Evolutionary conservation across 2,797 vertebrate genomes (phyloP).

Genomic region (Urophycis tenuis): DNA sequence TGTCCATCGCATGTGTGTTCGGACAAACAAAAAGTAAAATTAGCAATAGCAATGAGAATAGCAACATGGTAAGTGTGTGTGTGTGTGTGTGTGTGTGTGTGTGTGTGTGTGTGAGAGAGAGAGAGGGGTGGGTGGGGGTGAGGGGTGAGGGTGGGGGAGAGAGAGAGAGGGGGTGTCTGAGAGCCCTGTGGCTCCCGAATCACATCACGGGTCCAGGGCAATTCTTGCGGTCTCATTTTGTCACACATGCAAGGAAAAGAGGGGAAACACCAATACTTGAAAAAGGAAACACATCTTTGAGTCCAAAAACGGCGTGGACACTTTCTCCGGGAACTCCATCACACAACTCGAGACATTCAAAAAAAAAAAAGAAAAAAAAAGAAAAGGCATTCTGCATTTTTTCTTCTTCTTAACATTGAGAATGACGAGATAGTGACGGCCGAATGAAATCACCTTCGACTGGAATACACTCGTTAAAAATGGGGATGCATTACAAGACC

Average conservation of each 20-base stretch:
- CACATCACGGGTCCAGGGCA: constrained; percentile 40
- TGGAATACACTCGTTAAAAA: constrained; percentile 63
- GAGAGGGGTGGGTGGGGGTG: background rate
- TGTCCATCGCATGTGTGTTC: constrained; percentile 41
- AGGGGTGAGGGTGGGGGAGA: background rate
- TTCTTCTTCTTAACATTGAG: constrained; percentile 51
- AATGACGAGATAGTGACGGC: constrained; percentile 51
- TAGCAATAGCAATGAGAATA: constrained; percentile 26
- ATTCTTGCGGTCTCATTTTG: constrained; percentile 44
- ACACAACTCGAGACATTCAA: constrained; percentile 57
- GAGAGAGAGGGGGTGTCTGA: constrained; percentile 13
- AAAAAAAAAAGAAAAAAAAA: no score
- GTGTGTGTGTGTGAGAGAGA: background rate
- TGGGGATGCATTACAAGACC: constrained; percentile 53
- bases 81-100: no score
- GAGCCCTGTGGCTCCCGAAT: constrained; percentile 38
- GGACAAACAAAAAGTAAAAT: constrained; percentile 35
- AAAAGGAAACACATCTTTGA: constrained; percentile 37
- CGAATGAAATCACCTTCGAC: constrained; percentile 47
- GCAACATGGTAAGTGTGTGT: constrained; percentile 17
- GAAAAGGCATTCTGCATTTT: constrained; percentile 45
- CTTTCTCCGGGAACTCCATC: constrained; percentile 24
- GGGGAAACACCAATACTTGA: constrained; percentile 39
- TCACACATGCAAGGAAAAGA: constrained; percentile 53
- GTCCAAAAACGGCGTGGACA: constrained; percentile 50